Evolutionary conservation across 2,888 invertebrate genomes (phyloP).

Genomic region (Andrena camellia): DNA sequence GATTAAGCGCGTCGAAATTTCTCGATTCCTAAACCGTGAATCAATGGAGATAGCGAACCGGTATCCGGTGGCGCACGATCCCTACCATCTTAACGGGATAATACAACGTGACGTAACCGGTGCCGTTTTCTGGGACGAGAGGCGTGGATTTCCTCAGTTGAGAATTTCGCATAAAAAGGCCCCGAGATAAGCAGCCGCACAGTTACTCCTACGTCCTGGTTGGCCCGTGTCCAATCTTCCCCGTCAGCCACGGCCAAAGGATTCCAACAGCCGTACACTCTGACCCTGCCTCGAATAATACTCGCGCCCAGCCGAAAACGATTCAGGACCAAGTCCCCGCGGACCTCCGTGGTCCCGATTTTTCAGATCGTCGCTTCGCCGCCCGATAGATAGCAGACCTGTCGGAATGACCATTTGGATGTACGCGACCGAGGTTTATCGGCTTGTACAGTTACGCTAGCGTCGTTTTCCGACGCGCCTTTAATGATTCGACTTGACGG

Average conservation of each 20-base stretch:
- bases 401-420: constrained; percentile 28
- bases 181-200: constrained; percentile 56
- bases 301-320: constrained; percentile 31
- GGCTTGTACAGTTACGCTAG: constrained; percentile 60
- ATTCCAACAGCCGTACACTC: constrained; percentile 64
- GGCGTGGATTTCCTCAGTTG: constrained; percentile 57
- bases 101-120: constrained; percentile 52
- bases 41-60: not conserved
- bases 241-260: constrained; percentile 44
- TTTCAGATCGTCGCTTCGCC: not conserved
- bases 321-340: constrained; percentile 31
- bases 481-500: constrained; percentile 26
- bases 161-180: constrained; percentile 55
- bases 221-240: constrained; percentile 63
- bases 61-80: not conserved
- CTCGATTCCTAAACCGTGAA: not conserved
- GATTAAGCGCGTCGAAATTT: not conserved
- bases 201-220: constrained; percentile 66
- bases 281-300: constrained; percentile 57
- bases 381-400: not conserved
- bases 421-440: constrained; percentile 20
- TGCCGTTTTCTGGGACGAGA: constrained; percentile 48
- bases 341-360: constrained; percentile 34
- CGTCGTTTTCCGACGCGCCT: constrained; percentile 42
- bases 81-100: constrained; percentile 52